Percentiles rank a stretch among this genome's conserved stretches.
Evolutionary conservation across 2,888 invertebrate genomes (phyloP).

Genomic region (Patella depressa): DNA sequence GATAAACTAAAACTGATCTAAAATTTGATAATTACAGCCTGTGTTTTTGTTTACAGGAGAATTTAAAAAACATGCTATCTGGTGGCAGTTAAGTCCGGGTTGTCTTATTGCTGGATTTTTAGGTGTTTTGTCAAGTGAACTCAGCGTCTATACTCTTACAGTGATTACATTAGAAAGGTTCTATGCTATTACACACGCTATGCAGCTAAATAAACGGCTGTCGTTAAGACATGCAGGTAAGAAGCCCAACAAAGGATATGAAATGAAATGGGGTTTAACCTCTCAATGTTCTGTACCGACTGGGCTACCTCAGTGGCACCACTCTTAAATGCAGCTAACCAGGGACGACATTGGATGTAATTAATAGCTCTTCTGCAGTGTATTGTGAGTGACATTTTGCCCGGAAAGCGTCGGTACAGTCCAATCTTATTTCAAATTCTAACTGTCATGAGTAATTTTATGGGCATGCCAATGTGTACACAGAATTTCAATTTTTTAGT

Average conservation of each 20-base stretch:
- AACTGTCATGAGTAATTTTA: too few relatives aligned
- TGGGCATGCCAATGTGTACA: too few relatives aligned
- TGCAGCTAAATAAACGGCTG: conserved; percentile 96
- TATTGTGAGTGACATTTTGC: too few relatives aligned
- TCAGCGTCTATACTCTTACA: conserved; percentile 95
- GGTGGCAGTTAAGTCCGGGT: conserved; percentile 95
- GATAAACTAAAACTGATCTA: not conserved
- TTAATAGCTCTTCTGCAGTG: too few relatives aligned
- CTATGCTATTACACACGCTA: conserved; percentile 97
- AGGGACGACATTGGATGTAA: too few relatives aligned
- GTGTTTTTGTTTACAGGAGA: conserved; percentile 75
- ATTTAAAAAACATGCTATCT: conserved; percentile 95
- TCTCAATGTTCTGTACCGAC: too few relatives aligned
- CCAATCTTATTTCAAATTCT: too few relatives aligned
- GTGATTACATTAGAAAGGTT: conserved; percentile 93
- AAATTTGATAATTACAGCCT: not conserved
- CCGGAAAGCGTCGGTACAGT: too few relatives aligned
- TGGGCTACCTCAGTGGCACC: too few relatives aligned
- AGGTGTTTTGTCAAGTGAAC: conserved; percentile 92
- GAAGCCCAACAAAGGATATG: not conserved
- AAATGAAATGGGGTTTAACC: too few relatives aligned
- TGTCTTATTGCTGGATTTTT: conserved; percentile 96
- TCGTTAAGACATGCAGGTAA: conserved; percentile 85
- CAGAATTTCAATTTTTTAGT: too few relatives aligned
- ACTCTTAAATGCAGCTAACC: too few relatives aligned